These are phyloP conservation scores for Hanleya hanleyi DNA, from an alignment of 2,888 invertebrate species.

Conservation along the genomic window DNA sequence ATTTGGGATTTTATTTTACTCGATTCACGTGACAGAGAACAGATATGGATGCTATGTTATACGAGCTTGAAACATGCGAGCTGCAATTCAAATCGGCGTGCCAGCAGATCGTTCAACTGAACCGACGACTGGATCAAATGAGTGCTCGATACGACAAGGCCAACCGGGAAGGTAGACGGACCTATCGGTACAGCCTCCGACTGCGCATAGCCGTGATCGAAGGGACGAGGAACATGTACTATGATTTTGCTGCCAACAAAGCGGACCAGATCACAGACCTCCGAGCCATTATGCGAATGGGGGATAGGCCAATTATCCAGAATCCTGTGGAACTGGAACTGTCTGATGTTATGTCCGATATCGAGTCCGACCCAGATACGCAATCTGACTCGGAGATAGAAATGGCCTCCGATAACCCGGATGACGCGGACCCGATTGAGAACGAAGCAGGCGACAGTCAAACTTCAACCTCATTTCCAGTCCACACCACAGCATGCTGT, in stretches of 20 bases:
- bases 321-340: background rate
- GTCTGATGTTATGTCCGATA: background rate
- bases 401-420: background rate
- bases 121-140: conserved; percentile 46
- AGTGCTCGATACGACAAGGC: conserved; percentile 53
- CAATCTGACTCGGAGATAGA: background rate
- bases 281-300: conserved; percentile 25
- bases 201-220: conserved; percentile 55
- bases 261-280: conserved; percentile 51
- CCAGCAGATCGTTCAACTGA: conserved; percentile 55
- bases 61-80: conserved; percentile 23
- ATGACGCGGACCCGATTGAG: background rate
- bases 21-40: too few species aligned
- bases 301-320: background rate
- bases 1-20: too few species aligned
- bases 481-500: too few species aligned
- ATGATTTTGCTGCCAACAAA: conserved; percentile 54
- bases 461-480: too few species aligned
- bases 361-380: background rate
- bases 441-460: too few species aligned
- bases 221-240: conserved; percentile 58
- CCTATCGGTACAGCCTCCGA: conserved; percentile 56
- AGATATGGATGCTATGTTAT: background rate
- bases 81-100: conserved; percentile 50
- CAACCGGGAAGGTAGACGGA: conserved; percentile 39